phyloP scores from a whole-genome alignment of 2,888 invertebrate genomes.

The Tinea pellionella region DNA sequence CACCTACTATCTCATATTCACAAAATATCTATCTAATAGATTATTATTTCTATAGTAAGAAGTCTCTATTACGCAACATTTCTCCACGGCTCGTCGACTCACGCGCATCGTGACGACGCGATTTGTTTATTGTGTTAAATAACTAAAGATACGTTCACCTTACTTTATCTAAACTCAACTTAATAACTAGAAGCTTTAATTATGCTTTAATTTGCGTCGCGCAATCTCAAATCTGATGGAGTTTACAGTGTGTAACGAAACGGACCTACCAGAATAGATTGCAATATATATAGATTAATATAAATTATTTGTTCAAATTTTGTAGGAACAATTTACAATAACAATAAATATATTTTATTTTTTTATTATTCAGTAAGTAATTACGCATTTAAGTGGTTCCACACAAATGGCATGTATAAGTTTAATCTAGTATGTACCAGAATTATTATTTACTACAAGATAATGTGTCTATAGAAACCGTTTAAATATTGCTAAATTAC shows the following conservation, averaged over 20 bases:
- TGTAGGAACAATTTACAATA: no score
- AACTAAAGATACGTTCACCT: constrained; percentile 6
- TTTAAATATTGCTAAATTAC: constrained; percentile 32
- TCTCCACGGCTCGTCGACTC: constrained; percentile 11
- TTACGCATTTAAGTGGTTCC: no score
- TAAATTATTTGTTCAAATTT: no score
- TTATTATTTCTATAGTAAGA: background rate
- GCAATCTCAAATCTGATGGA: background rate
- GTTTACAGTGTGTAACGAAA: background rate
- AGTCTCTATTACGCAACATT: constrained; percentile 8
- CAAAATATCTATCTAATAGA: background rate
- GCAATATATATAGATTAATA: no score
- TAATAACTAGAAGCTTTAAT: background rate
- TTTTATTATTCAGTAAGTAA: no score
- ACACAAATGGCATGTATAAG: no score
- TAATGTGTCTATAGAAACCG: background rate
- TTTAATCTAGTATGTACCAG: no score
- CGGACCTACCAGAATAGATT: background rate
- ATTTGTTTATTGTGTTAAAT: constrained; percentile 10
- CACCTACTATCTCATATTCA: no score
- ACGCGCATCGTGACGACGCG: constrained; percentile 10
- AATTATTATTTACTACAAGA: no score
- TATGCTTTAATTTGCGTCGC: background rate
- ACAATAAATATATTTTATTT: no score
- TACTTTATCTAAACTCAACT: background rate